Evolutionary conservation across 2,888 invertebrate genomes (phyloP).

Genomic region (Sinohyriopsis cumingii): DNA sequence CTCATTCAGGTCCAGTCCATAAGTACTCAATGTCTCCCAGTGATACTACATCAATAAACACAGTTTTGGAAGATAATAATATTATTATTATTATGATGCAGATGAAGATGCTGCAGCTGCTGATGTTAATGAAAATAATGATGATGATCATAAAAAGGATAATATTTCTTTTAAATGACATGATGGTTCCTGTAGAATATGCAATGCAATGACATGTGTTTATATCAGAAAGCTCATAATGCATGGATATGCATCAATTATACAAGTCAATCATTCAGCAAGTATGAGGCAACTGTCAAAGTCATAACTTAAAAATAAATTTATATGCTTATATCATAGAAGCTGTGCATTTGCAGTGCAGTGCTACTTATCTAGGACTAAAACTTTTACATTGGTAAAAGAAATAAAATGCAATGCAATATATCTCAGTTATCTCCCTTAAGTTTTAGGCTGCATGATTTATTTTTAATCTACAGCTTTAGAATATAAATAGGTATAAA

Average conservation of each 20-base stretch:
- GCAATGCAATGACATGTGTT: too few species aligned
- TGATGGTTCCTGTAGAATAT: neutral
- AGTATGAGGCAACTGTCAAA: neutral
- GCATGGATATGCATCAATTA: neutral
- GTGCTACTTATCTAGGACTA: too few species aligned
- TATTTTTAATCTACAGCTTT: too few species aligned
- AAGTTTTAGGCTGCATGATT: too few species aligned
- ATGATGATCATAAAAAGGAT: slow-evolving; percentile 6
- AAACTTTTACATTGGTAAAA: too few species aligned
- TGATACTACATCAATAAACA: neutral
- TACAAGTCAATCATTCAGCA: neutral
- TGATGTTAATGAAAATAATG: slow-evolving; percentile 10
- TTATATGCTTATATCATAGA: too few species aligned
- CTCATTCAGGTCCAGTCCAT: neutral
- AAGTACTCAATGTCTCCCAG: too few species aligned
- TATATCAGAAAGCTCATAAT: neutral
- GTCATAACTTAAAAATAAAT: neutral
- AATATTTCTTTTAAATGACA: neutral
- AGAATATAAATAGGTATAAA: too few species aligned
- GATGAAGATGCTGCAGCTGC: slow-evolving; percentile 4
- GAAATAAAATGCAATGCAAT: too few species aligned
- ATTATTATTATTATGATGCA: neutral
- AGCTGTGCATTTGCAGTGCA: too few species aligned
- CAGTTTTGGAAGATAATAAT: neutral
- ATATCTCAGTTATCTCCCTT: too few species aligned